phyloP scores from a whole-genome alignment of 2,113 vertebrate species.

The Coryphaenoides rupestris region DNA sequence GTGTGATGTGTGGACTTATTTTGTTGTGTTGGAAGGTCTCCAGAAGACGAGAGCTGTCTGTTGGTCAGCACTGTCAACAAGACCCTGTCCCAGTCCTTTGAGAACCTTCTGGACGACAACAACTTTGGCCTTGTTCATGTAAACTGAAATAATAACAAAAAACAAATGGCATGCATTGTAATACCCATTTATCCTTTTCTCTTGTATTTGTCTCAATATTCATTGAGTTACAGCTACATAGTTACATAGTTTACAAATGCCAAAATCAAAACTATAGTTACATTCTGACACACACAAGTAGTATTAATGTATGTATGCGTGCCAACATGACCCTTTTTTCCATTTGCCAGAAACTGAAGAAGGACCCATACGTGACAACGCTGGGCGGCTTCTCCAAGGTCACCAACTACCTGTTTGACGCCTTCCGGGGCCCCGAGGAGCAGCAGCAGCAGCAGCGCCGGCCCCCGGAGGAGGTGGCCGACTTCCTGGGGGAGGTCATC shows the following conservation, averaged over 20 bases:
- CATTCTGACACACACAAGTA: too few relatives aligned
- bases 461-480: slow-evolving; percentile 88
- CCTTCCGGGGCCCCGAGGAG: slow-evolving; percentile 81
- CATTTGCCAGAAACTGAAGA: slow-evolving; percentile 83
- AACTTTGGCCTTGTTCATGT: slow-evolving; percentile 86
- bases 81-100: slow-evolving; percentile 92
- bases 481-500: slow-evolving; percentile 88
- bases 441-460: slow-evolving; percentile 81
- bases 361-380: slow-evolving; percentile 88
- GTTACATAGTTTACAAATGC: too few relatives aligned
- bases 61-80: slow-evolving; percentile 84
- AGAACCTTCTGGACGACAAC: slow-evolving; percentile 94
- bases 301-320: too few relatives aligned
- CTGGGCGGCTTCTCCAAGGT: slow-evolving; percentile 94
- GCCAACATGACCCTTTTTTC: not conserved
- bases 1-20: not conserved
- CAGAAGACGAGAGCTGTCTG: slow-evolving; percentile 77
- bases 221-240: too few relatives aligned
- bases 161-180: not conserved
- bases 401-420: slow-evolving; percentile 92
- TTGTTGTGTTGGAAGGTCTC: slow-evolving; percentile 69
- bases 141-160: slow-evolving; percentile 41
- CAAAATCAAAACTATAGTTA: too few relatives aligned
- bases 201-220: too few relatives aligned
- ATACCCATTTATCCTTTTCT: too few relatives aligned